Evolutionary conservation across 2,797 vertebrate species (phyloP).

Genomic region (Kryptopterus vitreolus): DNA sequence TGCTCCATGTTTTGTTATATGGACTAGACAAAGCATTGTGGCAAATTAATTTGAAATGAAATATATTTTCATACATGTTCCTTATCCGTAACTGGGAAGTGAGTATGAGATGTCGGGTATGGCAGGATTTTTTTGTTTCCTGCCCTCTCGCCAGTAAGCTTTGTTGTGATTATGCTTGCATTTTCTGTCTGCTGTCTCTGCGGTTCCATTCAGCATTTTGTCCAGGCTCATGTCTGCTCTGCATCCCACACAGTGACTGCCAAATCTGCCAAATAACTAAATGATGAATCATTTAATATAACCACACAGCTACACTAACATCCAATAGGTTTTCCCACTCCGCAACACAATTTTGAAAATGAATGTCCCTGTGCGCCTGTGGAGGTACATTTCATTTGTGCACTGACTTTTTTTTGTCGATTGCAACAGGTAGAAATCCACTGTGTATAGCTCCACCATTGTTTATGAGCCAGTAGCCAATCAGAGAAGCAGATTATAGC

Average conservation of each 20-base stretch:
- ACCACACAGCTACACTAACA: neutral
- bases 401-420: neutral
- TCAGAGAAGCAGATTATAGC: slow-evolving; percentile 44
- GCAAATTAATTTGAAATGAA: too few species aligned
- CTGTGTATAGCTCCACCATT: slow-evolving; percentile 14
- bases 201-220: slow-evolving; percentile 44
- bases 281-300: slow-evolving; percentile 61
- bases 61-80: too few species aligned
- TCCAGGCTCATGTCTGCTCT: slow-evolving; percentile 41
- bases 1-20: too few species aligned
- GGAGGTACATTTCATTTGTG: neutral
- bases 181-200: slow-evolving; percentile 64
- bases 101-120: slow-evolving; percentile 1
- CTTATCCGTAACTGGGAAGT: neutral
- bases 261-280: slow-evolving; percentile 40
- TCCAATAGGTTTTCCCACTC: neutral
- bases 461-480: slow-evolving; percentile 41
- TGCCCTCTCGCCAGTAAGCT: slow-evolving; percentile 59
- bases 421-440: neutral
- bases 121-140: slow-evolving; percentile 30
- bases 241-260: slow-evolving; percentile 23
- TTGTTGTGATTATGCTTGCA: slow-evolving; percentile 68
- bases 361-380: neutral
- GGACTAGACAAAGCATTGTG: too few species aligned
- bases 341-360: neutral